Evolutionary conservation across 1,140 invertebrate genomes (phyloP).

Genomic region (Chironomus tepperi): DNA sequence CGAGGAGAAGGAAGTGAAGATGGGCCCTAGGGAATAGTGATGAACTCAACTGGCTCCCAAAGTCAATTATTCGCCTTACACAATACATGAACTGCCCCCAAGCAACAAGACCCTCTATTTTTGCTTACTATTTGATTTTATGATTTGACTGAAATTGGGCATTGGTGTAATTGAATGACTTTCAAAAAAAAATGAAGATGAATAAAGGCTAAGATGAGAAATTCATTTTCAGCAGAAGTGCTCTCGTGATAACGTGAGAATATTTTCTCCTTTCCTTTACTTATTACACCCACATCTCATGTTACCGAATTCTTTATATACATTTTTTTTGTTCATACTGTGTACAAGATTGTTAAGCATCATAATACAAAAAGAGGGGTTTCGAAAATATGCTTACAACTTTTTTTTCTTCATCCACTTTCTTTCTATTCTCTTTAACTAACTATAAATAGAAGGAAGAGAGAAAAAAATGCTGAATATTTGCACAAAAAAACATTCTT

Average conservation of each 20-base stretch:
- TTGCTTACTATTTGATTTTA: not conserved
- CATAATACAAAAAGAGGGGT: not conserved
- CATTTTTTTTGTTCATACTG: no score
- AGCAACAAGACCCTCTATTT: no score
- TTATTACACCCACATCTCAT: not conserved
- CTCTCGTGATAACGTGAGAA: not conserved
- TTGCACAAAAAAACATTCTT: slow-evolving; percentile 1
- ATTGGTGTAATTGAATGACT: slow-evolving; percentile 14
- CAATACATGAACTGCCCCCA: no score
- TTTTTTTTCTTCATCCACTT: not conserved
- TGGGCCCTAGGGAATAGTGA: no score
- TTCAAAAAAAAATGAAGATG: no score
- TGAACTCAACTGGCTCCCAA: no score
- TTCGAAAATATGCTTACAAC: not conserved
- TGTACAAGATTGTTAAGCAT: no score
- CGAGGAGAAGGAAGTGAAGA: no score
- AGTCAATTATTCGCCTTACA: no score
- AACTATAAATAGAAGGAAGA: not conserved
- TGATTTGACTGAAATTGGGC: not conserved
- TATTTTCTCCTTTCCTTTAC: not conserved
- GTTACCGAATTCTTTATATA: no score
- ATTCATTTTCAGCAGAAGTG: not conserved
- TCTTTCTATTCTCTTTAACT: not conserved
- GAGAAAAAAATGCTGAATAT: not conserved
- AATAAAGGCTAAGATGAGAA: not conserved